Conservation (phyloP, 2,797 vertebrate species). For the Sparidentex hasta region DNA sequence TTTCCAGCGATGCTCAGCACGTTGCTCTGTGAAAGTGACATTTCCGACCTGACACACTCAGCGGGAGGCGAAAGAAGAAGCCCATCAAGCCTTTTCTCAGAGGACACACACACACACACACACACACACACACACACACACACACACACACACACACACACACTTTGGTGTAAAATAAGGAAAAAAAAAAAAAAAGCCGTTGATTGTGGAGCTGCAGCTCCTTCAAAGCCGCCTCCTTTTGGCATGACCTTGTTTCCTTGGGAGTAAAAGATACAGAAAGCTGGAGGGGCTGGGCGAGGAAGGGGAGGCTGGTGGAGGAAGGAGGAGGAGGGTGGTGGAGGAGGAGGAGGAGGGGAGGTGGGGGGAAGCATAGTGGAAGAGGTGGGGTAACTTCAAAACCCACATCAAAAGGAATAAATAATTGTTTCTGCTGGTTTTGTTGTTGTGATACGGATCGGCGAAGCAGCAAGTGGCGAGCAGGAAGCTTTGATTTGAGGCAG, state of each 20-base stretch:
- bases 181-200: constrained; percentile 42
- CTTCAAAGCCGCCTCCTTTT: constrained; percentile 77
- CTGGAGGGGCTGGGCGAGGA: constrained; percentile 74
- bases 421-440: constrained; percentile 99
- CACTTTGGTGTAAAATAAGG: constrained; percentile 46
- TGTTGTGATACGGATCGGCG: constrained; percentile 97
- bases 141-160: constrained; percentile 13
- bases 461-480: constrained; percentile 97
- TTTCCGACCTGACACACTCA: constrained; percentile 41
- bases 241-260: constrained; percentile 93
- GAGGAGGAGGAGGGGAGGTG: constrained; percentile 56
- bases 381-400: constrained; percentile 89
- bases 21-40: constrained; percentile 52
- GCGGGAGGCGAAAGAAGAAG: constrained; percentile 36
- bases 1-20: constrained; percentile 11
- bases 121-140: constrained; percentile 20
- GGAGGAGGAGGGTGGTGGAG: constrained; percentile 50
- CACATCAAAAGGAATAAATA: constrained; percentile 99
- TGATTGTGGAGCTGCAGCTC: constrained; percentile 68
- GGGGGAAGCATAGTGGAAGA: constrained; percentile 72
- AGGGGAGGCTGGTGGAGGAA: constrained; percentile 70
- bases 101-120: constrained; percentile 17
- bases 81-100: constrained; percentile 33
- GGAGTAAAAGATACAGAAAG: constrained; percentile 87
- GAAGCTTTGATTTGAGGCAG: constrained; percentile 96